phyloP scores from a whole-genome alignment of 2,113 vertebrate genomes.

The Burhinus bistriatus region DNA sequence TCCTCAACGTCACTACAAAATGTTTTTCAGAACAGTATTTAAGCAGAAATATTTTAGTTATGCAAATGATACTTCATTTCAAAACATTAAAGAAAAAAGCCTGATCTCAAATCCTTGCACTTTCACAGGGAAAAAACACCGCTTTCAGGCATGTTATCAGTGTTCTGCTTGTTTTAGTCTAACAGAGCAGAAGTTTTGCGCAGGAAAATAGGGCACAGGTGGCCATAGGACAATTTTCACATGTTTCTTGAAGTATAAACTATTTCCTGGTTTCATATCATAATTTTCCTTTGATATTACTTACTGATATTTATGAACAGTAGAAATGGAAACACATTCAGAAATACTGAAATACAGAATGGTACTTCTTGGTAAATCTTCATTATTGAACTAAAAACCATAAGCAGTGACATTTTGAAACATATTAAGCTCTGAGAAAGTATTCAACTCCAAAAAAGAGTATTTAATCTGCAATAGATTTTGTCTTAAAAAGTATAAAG shows the following conservation, averaged over 20 bases:
- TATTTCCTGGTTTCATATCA: background rate
- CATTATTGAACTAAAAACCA: background rate
- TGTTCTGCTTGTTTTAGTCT: background rate
- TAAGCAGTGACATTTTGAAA: background rate
- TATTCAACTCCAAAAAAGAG: background rate
- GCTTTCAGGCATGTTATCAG: background rate
- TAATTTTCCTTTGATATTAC: background rate
- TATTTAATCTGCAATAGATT: background rate
- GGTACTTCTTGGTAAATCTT: background rate
- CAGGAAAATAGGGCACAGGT: background rate
- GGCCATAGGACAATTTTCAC: background rate
- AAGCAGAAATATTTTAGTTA: constrained; percentile 12
- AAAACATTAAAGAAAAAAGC: background rate
- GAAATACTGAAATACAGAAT: background rate
- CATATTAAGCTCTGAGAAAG: background rate
- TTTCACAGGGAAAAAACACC: background rate
- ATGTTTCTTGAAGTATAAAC: background rate
- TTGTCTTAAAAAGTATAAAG: background rate
- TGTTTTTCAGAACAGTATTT: background rate
- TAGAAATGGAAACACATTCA: background rate
- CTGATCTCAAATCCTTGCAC: background rate
- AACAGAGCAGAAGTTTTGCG: background rate
- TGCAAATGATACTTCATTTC: background rate
- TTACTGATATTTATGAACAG: background rate
- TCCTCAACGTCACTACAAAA: background rate